A percentile compares a stretch with the other conserved stretches of the same genome.
Conservation (phyloP, 2,797 vertebrate species). For the Neostethus bicornis region DNA sequence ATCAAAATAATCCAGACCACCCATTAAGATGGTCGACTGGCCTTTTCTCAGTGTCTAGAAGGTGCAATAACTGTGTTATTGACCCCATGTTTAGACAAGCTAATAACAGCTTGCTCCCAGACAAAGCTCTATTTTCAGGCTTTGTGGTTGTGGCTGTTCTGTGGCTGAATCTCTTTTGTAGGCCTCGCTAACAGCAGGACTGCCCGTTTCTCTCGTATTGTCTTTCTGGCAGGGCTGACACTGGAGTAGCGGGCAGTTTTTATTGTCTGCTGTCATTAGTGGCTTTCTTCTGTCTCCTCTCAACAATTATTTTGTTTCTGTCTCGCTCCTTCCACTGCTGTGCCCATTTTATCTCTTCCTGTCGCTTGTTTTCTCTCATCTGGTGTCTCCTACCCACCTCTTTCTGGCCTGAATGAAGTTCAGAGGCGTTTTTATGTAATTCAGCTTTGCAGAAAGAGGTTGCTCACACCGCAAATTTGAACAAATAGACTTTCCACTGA, state of each 20-base stretch:
- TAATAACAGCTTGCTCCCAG: conserved; percentile 71
- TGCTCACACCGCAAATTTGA: conserved; percentile 54
- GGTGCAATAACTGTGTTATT: conserved; percentile 38
- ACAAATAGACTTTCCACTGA: conserved; percentile 55
- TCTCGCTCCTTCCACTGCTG: conserved; percentile 41
- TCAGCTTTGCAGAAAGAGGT: conserved; percentile 44
- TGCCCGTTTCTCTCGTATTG: conserved; percentile 50
- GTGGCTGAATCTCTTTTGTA: conserved; percentile 35
- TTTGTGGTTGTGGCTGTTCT: conserved; percentile 59
- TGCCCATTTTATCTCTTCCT: conserved; percentile 38
- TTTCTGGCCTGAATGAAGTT: conserved; percentile 17
- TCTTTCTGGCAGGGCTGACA: conserved; percentile 56
- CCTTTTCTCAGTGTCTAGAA: conserved; percentile 28
- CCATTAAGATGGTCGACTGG: conserved; percentile 47
- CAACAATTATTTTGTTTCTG: conserved; percentile 65
- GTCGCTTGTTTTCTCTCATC: conserved; percentile 38
- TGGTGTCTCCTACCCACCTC: conserved; percentile 31
- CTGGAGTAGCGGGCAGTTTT: conserved; percentile 52
- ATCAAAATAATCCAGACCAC: conserved; percentile 63
- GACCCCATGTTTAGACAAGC: conserved; percentile 58
- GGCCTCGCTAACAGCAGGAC: conserved; percentile 31
- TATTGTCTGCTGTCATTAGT: conserved; percentile 78
- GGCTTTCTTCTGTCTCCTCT: conserved; percentile 76
- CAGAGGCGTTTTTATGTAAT: conserved; percentile 40
- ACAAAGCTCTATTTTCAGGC: conserved; percentile 75